Base-by-base conservation (phyloP, 2,113 vertebrate genomes). In the Corydoras sp. region DNA sequence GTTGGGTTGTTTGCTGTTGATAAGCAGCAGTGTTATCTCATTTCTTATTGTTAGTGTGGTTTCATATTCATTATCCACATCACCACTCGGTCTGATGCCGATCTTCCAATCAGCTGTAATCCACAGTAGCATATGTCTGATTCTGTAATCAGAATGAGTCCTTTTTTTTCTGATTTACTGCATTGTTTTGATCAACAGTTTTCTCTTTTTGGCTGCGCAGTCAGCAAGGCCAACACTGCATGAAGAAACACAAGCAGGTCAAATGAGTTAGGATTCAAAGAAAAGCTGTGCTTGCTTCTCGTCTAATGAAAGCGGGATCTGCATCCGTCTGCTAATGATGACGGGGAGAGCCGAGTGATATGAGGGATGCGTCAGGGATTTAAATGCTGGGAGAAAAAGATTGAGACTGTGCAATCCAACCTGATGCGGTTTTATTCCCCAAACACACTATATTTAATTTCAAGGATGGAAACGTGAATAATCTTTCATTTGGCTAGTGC, bases 301-400 rank as follows among this genome's bases (percentile, higher is more conserved):
- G 9, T 67, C 8, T 76, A 72, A 68, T 68, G 58, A 66, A 72
- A 76, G 58, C 55, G 58, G 51, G 69, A 76, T 72, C 67, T 72
- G 9, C 18, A 63, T 54, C 8, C 10, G 60, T 64, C 35, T 43
- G 35, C 2, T 43, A 43, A 43, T 43, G 54, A 54, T 48, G 58
- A 13, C 53, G 62, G 15, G 53, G 13, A 51, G 12, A 60, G 62
- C 15, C 9, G 15, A 7, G 24, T 50, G 58, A 56, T 58, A 51
- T n/a, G 60, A 68, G 69, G 31, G 18, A 15, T 1, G 12, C 31
- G 15, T 13, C 12, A 50, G 73, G 55, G 73, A 53, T 70, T 65
- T 63, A 59, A 43, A 43, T 70, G 54, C 58, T 59, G 18, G 48
- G 30, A 29, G 3, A 11, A 35, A n/a, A 12, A 64, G 30, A 64